phyloP scores from a whole-genome alignment of 2,888 invertebrate species.

The Oxyteleia sp. region DNA sequence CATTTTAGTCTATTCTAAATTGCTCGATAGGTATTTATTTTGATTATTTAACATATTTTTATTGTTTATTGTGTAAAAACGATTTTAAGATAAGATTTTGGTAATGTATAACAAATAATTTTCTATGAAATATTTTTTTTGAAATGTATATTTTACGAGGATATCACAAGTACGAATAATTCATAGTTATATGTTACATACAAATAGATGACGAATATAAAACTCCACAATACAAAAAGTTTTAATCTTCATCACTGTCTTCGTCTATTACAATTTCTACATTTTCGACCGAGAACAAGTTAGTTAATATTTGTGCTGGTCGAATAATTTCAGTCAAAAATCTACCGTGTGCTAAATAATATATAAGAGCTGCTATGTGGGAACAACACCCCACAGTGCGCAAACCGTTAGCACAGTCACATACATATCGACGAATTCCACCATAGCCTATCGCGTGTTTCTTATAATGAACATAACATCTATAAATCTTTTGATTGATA shows the following conservation, averaged over 20 bases:
- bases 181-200: too few species aligned
- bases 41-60: too few species aligned
- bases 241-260: slow-evolving; percentile 38
- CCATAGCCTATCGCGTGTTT: not conserved
- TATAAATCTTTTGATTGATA: slow-evolving; percentile 20
- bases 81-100: too few species aligned
- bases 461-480: not conserved
- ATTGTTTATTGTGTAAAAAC: too few species aligned
- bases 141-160: too few species aligned
- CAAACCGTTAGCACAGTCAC: slow-evolving; percentile 38
- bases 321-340: slow-evolving; percentile 48
- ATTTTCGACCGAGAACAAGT: not conserved
- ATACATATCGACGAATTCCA: slow-evolving; percentile 12
- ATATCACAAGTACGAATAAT: too few species aligned
- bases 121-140: too few species aligned
- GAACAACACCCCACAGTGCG: slow-evolving; percentile 54
- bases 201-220: too few species aligned
- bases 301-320: slow-evolving; percentile 37
- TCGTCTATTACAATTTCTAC: slow-evolving; percentile 35
- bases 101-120: too few species aligned
- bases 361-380: slow-evolving; percentile 34
- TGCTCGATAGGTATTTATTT: too few species aligned
- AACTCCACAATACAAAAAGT: too few species aligned
- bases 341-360: slow-evolving; percentile 54
- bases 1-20: too few species aligned